Evolutionary conservation across 2,113 vertebrate species (phyloP), one percentile per base, ranked within the genome.

Genomic region (Strix uralensis): DNA sequence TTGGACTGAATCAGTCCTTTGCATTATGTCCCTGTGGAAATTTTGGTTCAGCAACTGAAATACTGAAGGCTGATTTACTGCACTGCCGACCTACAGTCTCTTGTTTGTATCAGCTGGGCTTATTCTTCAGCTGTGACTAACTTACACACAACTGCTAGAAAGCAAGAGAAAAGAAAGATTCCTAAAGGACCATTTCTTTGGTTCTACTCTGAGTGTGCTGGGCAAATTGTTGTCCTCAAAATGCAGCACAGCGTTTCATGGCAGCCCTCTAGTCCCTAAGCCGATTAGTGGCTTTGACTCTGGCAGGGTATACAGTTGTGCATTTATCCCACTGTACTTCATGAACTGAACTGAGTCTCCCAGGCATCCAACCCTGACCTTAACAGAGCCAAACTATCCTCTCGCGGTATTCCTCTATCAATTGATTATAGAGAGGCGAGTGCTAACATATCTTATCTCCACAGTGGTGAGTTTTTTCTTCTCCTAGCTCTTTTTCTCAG

Each of bases 11-110:
- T 57, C 3, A 38, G 52, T 54, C 26, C 34, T 72, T 51, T 30
- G 36, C 47, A 30, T 3, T 74, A 65, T 0, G 0, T 0, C 1
- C 22, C 42, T 46, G 9, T n/a, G 49, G 26, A 73, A 40, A 30
- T 71, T 81, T 42, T 67, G 29, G 29, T 62, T 71, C 15, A 59
- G 32, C 29, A 36, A 26, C 32, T 61, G 44, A 81, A 86, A 59
- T 27, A 55, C 14, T 58, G 34, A 63, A 57, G 38, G 47, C 2
- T 10, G 52, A 84, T 84, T 75, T 84, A 63, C 57, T 40, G 30
- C 46, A 55, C 0, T 52, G 30, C 29, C 3, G 6, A 79, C 46
- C 17, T 65, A 71, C 46, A 51, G 32, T 25, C 52, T 86, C 8
- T 5, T 34, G 13, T 59, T 93, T 81, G 29, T 38, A 79, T 78